phyloP scores from a whole-genome alignment of 2,113 vertebrate genomes.

The Gopherus flavomarginatus region DNA sequence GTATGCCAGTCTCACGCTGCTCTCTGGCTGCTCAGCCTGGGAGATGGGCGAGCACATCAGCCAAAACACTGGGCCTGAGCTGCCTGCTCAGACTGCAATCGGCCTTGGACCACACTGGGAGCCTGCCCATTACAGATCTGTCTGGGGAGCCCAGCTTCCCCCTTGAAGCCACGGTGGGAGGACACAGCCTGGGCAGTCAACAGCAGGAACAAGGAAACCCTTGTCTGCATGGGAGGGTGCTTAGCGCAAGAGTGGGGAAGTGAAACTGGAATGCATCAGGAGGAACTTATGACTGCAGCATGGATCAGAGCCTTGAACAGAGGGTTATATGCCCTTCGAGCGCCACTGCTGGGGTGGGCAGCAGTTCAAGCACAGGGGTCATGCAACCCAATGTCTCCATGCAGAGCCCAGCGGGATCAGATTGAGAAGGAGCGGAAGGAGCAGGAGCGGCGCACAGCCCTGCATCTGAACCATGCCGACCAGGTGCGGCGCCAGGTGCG shows the following conservation, averaged over 20 bases:
- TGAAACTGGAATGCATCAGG: not conserved
- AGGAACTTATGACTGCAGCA: not conserved
- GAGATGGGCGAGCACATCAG: not conserved
- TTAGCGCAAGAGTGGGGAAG: no score
- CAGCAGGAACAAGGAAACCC: not conserved
- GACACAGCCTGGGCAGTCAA: not conserved
- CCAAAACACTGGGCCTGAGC: not conserved
- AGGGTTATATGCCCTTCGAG: rapidly evolving
- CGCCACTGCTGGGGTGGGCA: rapidly evolving
- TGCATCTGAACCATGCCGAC: constrained; percentile 48
- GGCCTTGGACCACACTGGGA: not conserved
- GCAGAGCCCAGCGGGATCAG: constrained; percentile 83
- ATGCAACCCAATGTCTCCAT: rapidly evolving
- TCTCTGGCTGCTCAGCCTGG: not conserved
- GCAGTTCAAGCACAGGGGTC: rapidly evolving
- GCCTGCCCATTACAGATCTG: not conserved
- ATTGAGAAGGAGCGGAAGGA: constrained; percentile 80
- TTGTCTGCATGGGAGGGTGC: not conserved
- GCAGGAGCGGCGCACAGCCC: constrained; percentile 24
- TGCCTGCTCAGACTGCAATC: not conserved
- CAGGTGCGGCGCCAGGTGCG: constrained; percentile 84
- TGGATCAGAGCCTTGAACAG: not conserved
- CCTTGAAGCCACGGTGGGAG: rapidly evolving
- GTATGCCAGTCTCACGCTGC: not conserved
- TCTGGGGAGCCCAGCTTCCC: not conserved